Conservation (phyloP, 1,140 invertebrate genomes). For the Drosophila ananassae region DNA sequence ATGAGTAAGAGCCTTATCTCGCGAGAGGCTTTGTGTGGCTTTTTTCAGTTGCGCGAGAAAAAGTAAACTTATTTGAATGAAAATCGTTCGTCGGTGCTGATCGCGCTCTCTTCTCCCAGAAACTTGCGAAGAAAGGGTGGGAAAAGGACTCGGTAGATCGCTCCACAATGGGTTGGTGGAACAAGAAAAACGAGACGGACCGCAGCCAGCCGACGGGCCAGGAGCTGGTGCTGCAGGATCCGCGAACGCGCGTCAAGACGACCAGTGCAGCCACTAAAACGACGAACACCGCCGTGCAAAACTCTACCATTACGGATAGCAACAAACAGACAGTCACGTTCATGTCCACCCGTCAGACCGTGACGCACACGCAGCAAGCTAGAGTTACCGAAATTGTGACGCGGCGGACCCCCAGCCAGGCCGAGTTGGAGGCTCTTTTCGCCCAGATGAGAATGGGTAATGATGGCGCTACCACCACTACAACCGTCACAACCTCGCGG, state of each 20-base stretch:
- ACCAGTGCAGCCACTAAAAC: slow-evolving; percentile 69
- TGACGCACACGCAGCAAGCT: slow-evolving; percentile 73
- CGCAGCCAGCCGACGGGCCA: slow-evolving; percentile 26
- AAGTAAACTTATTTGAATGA: not conserved
- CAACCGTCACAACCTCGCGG: slow-evolving; percentile 41
- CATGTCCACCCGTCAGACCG: slow-evolving; percentile 66
- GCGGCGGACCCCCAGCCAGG: slow-evolving; percentile 63
- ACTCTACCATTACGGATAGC: slow-evolving; percentile 70
- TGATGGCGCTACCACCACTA: slow-evolving; percentile 1
- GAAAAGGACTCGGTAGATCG: not conserved
- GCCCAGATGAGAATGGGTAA: slow-evolving; percentile 49
- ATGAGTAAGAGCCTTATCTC: slow-evolving; percentile 1
- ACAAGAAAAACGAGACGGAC: slow-evolving; percentile 62
- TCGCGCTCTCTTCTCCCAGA: not conserved
- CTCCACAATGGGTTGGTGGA: slow-evolving; percentile 53
- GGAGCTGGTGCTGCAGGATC: slow-evolving; percentile 67
- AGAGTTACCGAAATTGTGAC: slow-evolving; percentile 65
- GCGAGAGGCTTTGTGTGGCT: not conserved
- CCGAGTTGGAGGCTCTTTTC: slow-evolving; percentile 64
- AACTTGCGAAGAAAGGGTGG: not conserved
- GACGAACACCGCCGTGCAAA: slow-evolving; percentile 75
- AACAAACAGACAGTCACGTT: slow-evolving; percentile 72
- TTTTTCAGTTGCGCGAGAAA: not conserved
- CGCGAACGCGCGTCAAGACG: slow-evolving; percentile 69
- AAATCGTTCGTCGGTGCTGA: not conserved